A percentile compares a stretch with the other conserved stretches of the same genome.
These are phyloP conservation scores for Drosophila recens DNA, from an alignment of 2,888 invertebrate genomes.

Conservation along the genomic window DNA sequence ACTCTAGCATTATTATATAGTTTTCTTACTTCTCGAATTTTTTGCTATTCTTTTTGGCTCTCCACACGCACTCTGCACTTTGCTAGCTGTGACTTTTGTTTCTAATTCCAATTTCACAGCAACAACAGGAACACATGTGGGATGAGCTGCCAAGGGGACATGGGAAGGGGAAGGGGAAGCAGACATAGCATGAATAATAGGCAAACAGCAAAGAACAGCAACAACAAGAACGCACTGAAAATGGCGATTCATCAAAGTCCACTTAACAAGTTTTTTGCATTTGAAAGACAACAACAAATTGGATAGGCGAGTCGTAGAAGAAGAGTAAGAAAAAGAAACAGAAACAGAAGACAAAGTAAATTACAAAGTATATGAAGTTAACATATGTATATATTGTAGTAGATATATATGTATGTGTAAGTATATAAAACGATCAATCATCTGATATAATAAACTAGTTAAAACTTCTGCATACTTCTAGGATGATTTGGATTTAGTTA, in stretches of 20 bases:
- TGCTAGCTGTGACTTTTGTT: constrained; percentile 54
- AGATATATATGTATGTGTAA: background rate
- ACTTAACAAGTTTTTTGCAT: constrained; percentile 79
- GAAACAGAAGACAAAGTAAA: constrained; percentile 27
- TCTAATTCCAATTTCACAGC: constrained; percentile 54
- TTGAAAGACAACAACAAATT: constrained; percentile 64
- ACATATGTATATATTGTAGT: constrained; percentile 5
- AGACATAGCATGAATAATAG: constrained; percentile 73
- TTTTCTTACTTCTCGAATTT: constrained; percentile 16
- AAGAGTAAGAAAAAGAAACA: constrained; percentile 19
- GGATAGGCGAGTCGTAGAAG: constrained; percentile 17
- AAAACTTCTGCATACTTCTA: constrained; percentile 49
- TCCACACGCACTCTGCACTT: constrained; percentile 76
- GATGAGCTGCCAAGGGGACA: constrained; percentile 1
- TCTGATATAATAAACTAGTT: constrained; percentile 17
- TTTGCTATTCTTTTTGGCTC: constrained; percentile 27
- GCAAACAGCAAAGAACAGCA: constrained; percentile 46
- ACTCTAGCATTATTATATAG: background rate
- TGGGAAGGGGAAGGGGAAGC: constrained; percentile 6
- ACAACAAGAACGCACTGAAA: constrained; percentile 56
- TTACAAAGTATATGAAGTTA: constrained; percentile 26
- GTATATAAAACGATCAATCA: constrained; percentile 17
- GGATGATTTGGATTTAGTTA: constrained; percentile 3
- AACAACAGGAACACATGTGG: constrained; percentile 35
- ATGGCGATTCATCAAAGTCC: constrained; percentile 81